phyloP scores from a whole-genome alignment of 2,113 vertebrate genomes.

The Takifugu flavidus region DNA sequence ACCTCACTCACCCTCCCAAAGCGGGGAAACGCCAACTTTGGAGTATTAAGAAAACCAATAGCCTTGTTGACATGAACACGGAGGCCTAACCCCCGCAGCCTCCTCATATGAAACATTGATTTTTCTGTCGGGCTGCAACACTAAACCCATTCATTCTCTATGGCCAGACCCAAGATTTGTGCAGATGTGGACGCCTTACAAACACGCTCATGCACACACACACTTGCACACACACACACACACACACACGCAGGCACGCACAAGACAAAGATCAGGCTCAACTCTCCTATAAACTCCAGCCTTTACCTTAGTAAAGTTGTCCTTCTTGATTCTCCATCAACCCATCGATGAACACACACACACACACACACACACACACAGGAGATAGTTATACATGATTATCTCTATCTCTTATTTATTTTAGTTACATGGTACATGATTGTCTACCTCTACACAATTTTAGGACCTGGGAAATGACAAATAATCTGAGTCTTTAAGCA shows the following conservation, averaged over 20 bases:
- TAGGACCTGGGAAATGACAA: too few relatives aligned
- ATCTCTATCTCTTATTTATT: too few relatives aligned
- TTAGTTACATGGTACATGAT: too few relatives aligned
- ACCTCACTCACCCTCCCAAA: constrained; percentile 80
- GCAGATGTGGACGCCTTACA: constrained; percentile 16
- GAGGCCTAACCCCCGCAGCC: constrained; percentile 98
- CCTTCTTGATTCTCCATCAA: constrained; percentile 46
- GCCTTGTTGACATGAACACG: constrained; percentile 99
- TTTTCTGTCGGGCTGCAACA: constrained; percentile 93
- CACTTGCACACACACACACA: constrained; percentile 34
- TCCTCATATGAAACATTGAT: constrained; percentile 99
- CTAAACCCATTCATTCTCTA: constrained; percentile 98
- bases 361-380: constrained; percentile 6
- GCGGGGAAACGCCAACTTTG: constrained; percentile 93
- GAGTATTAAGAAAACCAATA: constrained; percentile 99
- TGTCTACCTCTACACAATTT: too few relatives aligned
- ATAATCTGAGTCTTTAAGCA: too few relatives aligned
- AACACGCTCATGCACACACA: constrained; percentile 39
- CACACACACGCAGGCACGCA: constrained; percentile 6
- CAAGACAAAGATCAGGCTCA: constrained; percentile 73
- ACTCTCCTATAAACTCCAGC: constrained; percentile 73
- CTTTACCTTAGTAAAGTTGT: constrained; percentile 78
- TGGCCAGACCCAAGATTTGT: constrained; percentile 78
- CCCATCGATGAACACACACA: constrained; percentile 64
- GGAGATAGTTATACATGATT: too few relatives aligned